Percentiles rank a stretch among this genome's conserved stretches.
Evolutionary conservation across 2,797 vertebrate genomes (phyloP).

Genomic region (Onychomys torridus): DNA sequence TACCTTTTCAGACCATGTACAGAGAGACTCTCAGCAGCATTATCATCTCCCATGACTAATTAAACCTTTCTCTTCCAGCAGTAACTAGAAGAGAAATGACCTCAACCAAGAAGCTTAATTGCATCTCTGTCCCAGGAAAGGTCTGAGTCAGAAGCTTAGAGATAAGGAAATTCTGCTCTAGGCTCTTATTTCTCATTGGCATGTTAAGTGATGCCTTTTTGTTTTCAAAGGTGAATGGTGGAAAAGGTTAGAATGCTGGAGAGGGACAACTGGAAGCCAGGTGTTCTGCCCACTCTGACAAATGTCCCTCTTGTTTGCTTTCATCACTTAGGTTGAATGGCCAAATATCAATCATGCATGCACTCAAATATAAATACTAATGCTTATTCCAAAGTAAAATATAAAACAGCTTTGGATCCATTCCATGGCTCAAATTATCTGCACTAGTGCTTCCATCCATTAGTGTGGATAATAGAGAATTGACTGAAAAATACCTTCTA

Average conservation of each 20-base stretch:
- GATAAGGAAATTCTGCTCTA: conserved; percentile 35
- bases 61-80: conserved; percentile 36
- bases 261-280: neutral
- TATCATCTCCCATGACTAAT: conserved; percentile 46
- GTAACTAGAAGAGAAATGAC: conserved; percentile 36
- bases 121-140: conserved; percentile 27
- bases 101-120: conserved; percentile 49
- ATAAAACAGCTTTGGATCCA: conserved; percentile 50
- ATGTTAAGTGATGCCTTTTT: neutral
- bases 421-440: conserved; percentile 59
- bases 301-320: neutral
- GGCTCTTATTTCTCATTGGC: conserved; percentile 7
- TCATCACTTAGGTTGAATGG: neutral
- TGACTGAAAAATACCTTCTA: conserved; percentile 47
- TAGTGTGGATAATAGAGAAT: conserved; percentile 47
- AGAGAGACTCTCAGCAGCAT: neutral
- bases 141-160: conserved; percentile 15
- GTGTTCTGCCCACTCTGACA: neutral
- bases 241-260: neutral
- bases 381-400: conserved; percentile 61
- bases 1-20: neutral
- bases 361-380: conserved; percentile 55
- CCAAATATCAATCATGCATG: neutral
- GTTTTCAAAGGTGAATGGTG: neutral
- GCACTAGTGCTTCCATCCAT: conserved; percentile 34